A percentile compares a stretch with the other conserved stretches of the same genome.
Conservation (phyloP, 2,888 invertebrate species). For the Idaea dimidiata region DNA sequence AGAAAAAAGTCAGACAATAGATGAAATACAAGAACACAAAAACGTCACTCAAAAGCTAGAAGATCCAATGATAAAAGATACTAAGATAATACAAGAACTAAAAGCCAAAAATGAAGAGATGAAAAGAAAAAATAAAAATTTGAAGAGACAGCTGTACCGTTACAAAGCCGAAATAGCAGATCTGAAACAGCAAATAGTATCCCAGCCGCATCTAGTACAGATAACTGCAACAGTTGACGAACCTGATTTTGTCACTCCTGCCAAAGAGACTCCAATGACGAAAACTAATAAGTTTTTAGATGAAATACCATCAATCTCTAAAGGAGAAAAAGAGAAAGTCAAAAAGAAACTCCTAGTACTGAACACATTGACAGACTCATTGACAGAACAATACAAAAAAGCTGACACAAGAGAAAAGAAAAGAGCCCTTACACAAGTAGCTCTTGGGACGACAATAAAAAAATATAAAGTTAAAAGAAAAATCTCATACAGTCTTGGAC, state of each 20-base stretch:
- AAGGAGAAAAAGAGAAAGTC: slow-evolving; percentile 19
- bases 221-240: slow-evolving; percentile 9
- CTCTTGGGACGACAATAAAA: slow-evolving; percentile 10
- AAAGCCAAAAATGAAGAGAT: slow-evolving; percentile 9
- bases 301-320: slow-evolving; percentile 20
- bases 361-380: slow-evolving; percentile 18
- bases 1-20: slow-evolving; percentile 4
- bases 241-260: slow-evolving; percentile 9
- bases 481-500: slow-evolving; percentile 11
- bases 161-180: slow-evolving; percentile 11
- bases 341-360: slow-evolving; percentile 19
- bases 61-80: slow-evolving; percentile 3
- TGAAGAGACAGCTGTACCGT: slow-evolving; percentile 9
- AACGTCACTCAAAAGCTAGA: slow-evolving; percentile 5
- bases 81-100: slow-evolving; percentile 7
- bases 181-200: slow-evolving; percentile 10
- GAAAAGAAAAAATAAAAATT: slow-evolving; percentile 3
- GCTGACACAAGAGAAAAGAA: slow-evolving; percentile 14
- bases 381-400: slow-evolving; percentile 13
- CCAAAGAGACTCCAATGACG: slow-evolving; percentile 16
- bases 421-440: slow-evolving; percentile 17
- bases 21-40: not conserved
- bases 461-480: slow-evolving; percentile 12
- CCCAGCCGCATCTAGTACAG: slow-evolving; percentile 9
- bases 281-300: slow-evolving; percentile 22